phyloP scores from a whole-genome alignment of 2,797 vertebrate genomes.

The Myripristis murdjan region DNA sequence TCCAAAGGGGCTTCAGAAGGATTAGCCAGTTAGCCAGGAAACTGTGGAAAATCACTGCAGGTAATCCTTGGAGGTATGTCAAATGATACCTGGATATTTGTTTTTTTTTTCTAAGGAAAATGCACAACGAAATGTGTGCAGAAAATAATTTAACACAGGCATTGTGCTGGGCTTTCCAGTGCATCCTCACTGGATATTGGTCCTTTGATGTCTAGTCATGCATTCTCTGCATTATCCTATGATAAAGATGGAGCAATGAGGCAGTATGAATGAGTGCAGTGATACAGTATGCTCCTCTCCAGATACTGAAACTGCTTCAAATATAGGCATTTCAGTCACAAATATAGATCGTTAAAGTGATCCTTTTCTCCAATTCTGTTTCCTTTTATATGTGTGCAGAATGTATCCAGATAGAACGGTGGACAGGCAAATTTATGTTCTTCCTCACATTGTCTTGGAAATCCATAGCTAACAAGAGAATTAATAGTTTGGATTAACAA shows the following conservation, averaged over 20 bases:
- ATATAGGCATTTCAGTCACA: not conserved
- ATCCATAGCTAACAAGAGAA: too few relatives aligned
- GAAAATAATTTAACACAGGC: too few relatives aligned
- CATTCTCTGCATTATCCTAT: too few relatives aligned
- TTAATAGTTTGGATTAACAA: too few relatives aligned
- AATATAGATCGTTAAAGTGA: not conserved
- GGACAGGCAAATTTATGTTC: too few relatives aligned
- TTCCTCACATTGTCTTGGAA: too few relatives aligned
- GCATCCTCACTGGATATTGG: not conserved
- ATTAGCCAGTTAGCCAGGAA: slow-evolving; percentile 24
- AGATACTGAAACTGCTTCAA: not conserved
- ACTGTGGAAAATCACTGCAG: slow-evolving; percentile 9
- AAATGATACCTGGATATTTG: not conserved
- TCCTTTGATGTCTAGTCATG: too few relatives aligned
- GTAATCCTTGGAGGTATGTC: slow-evolving; percentile 1
- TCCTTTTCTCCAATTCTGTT: too few relatives aligned
- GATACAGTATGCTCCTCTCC: not conserved
- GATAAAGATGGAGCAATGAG: too few relatives aligned
- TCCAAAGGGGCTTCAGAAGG: slow-evolving; percentile 3
- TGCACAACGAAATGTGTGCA: not conserved
- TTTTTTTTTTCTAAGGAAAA: not conserved
- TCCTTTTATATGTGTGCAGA: too few relatives aligned
- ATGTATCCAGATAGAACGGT: too few relatives aligned
- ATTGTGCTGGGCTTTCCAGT: not conserved
- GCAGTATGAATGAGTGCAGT: not conserved